These are phyloP conservation scores for Hypolimnas misippus DNA, from an alignment of 2,888 invertebrate species.

Conservation along the genomic window DNA sequence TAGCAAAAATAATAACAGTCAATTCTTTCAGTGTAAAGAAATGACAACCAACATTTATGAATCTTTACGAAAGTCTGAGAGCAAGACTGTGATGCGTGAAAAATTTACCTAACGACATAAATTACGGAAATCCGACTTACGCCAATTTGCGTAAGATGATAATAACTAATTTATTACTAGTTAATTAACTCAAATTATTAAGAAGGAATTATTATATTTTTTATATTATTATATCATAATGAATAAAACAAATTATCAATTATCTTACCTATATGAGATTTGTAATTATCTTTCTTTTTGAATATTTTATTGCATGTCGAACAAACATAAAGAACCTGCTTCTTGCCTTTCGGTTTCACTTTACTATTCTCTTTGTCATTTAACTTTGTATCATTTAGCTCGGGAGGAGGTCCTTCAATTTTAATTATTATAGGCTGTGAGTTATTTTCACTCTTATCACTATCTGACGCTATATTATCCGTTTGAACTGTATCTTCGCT, in stretches of 20 bases:
- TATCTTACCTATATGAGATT: conserved; percentile 71
- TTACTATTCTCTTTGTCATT: conserved; percentile 37
- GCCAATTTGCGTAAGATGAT: too few species aligned
- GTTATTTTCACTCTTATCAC: conserved; percentile 46
- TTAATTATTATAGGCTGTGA: conserved; percentile 31
- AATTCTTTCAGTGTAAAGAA: too few species aligned
- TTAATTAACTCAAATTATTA: too few species aligned
- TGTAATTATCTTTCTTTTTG: conserved; percentile 69
- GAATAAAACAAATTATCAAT: neutral
- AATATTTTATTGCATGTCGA: conserved; percentile 70
- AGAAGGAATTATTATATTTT: too few species aligned
- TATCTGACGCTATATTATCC: conserved; percentile 29
- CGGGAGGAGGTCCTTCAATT: conserved; percentile 19
- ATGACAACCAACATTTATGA: too few species aligned
- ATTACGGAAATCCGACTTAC: too few species aligned
- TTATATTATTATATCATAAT: neutral
- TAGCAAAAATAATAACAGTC: too few species aligned
- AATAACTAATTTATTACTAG: too few species aligned
- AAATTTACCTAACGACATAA: too few species aligned
- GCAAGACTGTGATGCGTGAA: too few species aligned
- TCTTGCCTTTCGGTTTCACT: conserved; percentile 51
- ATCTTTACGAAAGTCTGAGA: too few species aligned
- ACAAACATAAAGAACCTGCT: conserved; percentile 59
- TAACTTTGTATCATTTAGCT: conserved; percentile 15
- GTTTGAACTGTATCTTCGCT: conserved; percentile 28